phyloP scores from a whole-genome alignment of 2,888 invertebrate species.

The Rapana venosa region DNA sequence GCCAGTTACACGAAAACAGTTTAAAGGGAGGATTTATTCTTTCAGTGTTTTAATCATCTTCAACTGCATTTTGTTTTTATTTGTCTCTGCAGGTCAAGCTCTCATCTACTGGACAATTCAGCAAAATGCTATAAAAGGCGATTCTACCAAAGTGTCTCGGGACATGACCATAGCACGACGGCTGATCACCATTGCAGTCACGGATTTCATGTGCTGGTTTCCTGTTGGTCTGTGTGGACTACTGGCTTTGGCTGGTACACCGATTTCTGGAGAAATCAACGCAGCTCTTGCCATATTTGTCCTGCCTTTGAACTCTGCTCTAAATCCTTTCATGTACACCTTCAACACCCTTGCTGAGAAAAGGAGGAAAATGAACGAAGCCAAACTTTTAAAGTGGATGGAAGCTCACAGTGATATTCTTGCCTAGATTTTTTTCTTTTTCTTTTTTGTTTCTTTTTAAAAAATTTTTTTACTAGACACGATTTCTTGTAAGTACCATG shows the following conservation, averaged over 20 bases:
- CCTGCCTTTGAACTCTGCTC: not conserved
- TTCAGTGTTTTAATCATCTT: not conserved
- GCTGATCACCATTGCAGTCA: not conserved
- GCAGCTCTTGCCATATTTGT: not conserved
- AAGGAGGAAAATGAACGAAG: not conserved
- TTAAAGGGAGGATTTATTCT: not conserved
- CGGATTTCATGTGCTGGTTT: conserved; percentile 19
- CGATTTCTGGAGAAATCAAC: not conserved
- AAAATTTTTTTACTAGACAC: no score
- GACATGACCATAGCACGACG: conserved; percentile 13
- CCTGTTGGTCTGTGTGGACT: conserved; percentile 5
- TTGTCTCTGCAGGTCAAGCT: not conserved
- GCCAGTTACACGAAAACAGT: not conserved
- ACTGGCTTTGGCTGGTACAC: not conserved
- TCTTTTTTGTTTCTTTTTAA: no score
- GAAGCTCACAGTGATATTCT: not conserved
- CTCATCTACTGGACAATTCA: not conserved
- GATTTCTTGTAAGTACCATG: no score
- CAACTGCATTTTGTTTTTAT: not conserved
- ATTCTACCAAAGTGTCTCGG: not conserved
- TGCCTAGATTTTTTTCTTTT: no score
- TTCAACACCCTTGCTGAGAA: not conserved
- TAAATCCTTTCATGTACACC: conserved; percentile 1
- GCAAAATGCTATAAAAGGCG: not conserved
- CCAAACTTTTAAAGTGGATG: not conserved